phyloP scores from a whole-genome alignment of 2,797 vertebrate genomes.

The Geotrypetes seraphini region DNA sequence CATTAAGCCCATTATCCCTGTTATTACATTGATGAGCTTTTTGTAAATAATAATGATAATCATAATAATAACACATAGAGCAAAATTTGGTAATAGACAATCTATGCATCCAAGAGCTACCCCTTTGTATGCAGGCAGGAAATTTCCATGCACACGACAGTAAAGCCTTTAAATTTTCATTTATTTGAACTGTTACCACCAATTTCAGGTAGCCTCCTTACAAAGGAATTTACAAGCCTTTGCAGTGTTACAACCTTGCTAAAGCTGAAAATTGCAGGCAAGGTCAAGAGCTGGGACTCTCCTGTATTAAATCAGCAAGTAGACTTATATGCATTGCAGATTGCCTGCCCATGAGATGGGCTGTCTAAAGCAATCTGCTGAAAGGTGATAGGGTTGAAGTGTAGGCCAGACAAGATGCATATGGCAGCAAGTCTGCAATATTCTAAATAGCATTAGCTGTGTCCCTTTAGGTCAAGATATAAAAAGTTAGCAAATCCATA shows the following conservation, averaged over 20 bases:
- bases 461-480: slow-evolving; percentile 46
- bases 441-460: slow-evolving; percentile 51
- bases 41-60: too few species aligned
- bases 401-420: slow-evolving; percentile 60
- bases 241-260: slow-evolving; percentile 50
- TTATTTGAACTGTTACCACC: slow-evolving; percentile 44
- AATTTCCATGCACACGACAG: slow-evolving; percentile 12
- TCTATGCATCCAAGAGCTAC: slow-evolving; percentile 11
- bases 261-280: slow-evolving; percentile 57
- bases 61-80: too few species aligned
- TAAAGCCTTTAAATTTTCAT: slow-evolving; percentile 45
- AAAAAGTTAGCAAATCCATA: slow-evolving; percentile 56
- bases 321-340: slow-evolving; percentile 71
- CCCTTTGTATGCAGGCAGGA: slow-evolving; percentile 15
- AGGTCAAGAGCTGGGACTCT: slow-evolving; percentile 67
- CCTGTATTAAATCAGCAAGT: slow-evolving; percentile 65
- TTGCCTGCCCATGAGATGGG: slow-evolving; percentile 65
- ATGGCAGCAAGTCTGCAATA: slow-evolving; percentile 60
- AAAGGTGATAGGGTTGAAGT: slow-evolving; percentile 66
- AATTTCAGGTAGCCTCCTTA: slow-evolving; percentile 59
- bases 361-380: slow-evolving; percentile 71
- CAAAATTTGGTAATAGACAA: slow-evolving; percentile 9
- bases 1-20: too few species aligned
- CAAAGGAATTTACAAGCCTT: slow-evolving; percentile 62
- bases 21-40: too few species aligned